A percentile compares a stretch with the other conserved stretches of the same genome.
These are phyloP conservation scores for Dromococcyx pavoninus DNA, from an alignment of 2,797 vertebrate species.

Conservation along the genomic window DNA sequence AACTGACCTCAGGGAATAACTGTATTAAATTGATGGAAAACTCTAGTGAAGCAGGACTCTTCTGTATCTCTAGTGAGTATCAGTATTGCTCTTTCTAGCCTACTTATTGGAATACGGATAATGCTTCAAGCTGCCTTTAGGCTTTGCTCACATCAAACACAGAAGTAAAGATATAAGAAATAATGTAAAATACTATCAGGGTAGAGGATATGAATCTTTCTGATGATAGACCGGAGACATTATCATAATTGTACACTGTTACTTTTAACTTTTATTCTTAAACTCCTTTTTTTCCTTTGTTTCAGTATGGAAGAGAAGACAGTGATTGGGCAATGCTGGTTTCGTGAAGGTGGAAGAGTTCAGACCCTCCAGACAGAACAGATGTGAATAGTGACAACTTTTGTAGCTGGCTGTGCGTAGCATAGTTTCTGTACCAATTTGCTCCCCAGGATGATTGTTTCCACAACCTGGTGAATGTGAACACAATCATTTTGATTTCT, in stretches of 20 bases:
- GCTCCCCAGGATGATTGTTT: slow-evolving; percentile 46
- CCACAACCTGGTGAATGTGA: slow-evolving; percentile 50
- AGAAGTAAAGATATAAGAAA: background rate
- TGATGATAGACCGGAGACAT: background rate
- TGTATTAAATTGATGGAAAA: background rate
- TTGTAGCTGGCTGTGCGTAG: slow-evolving; percentile 45
- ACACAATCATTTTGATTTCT: slow-evolving; percentile 58
- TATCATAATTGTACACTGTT: background rate
- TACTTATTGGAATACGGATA: background rate
- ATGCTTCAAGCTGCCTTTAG: background rate
- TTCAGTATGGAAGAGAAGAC: slow-evolving; percentile 81
- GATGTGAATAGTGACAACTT: slow-evolving; percentile 27
- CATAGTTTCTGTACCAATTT: slow-evolving; percentile 51
- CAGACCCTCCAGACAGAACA: background rate
- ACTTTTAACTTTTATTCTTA: background rate
- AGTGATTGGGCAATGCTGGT: slow-evolving; percentile 83
- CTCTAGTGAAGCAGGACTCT: background rate
- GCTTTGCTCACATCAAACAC: background rate
- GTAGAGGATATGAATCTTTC: background rate
- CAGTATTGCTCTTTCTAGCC: background rate
- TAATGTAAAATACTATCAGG: background rate
- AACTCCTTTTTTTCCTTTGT: slow-evolving; percentile 42
- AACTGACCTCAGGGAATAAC: background rate
- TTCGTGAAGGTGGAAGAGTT: slow-evolving; percentile 53
- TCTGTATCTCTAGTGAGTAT: background rate